Base-by-base conservation (phyloP, 2,113 vertebrate genomes). In the Pampusana beccarii region DNA sequence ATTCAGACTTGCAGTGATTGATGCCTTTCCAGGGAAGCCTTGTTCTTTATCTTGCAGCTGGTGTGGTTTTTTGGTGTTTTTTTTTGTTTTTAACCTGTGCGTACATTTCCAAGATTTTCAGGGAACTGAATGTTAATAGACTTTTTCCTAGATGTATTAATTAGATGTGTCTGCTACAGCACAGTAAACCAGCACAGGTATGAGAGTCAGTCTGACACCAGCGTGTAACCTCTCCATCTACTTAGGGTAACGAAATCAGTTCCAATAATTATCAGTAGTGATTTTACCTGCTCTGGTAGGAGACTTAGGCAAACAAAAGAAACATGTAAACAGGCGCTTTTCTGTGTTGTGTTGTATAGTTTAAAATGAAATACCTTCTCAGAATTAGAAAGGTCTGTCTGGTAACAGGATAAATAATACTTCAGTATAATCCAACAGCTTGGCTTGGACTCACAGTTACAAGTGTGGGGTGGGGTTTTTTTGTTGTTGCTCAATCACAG, bases 371-470 rank as follows among this genome's bases (percentile, higher is more conserved):
- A 89, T 62, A 57, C 48, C 42, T 80, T 15, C 69, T 75, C 13
- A 3, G 40, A 67, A 34, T 87, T 34, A 58, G 65, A 64, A 80
- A 84, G 53, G 44, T 72, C 75, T 74, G 77, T 74, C 81, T 78
- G 48, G 12, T 93, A 79, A 65, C 69, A 46, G 61, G 70, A 46
- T 84, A 88, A 92, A 53, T 81, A 61, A 61, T 69, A 57, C 38
- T 90, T 61, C 10, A 9, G 40, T 60, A 5, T 81, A 67, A 78
- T 42, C 46, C 67, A 56, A 14, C 83, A 75, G 29, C 28, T 81
- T 56, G 51, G 79, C 66, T 60, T 72, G 44, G 54, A 16, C 25
- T 69, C 66, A 31, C 15, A 89, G 54, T 69, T n/a, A 15, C 58
- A 57, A 82, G 40, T 21, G 44, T 46, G 51, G 87, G 61, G 42